Conservation (phyloP, 2,113 vertebrate genomes). For the Gulo gulo region DNA sequence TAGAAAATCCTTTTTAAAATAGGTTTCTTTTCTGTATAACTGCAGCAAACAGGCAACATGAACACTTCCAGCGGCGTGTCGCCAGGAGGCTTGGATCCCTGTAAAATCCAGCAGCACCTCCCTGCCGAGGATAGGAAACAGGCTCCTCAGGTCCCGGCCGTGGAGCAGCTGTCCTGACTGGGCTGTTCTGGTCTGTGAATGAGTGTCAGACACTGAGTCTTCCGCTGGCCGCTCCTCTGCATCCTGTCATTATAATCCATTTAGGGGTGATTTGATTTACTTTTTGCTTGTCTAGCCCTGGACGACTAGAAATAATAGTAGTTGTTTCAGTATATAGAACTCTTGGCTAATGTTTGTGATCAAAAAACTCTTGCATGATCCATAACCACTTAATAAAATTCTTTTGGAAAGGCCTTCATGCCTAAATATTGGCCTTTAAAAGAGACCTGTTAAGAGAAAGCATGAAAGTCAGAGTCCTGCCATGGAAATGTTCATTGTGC, state of each 20-base stretch:
- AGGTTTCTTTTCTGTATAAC: background rate
- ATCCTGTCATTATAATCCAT: background rate
- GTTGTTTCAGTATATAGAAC: background rate
- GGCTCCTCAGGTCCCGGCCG: rapidly evolving
- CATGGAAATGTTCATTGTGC: background rate
- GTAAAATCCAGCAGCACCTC: background rate
- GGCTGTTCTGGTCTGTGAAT: background rate
- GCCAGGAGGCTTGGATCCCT: background rate
- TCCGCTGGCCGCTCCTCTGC: background rate
- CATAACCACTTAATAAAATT: background rate
- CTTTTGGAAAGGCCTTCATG: background rate
- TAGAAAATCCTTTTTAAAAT: constrained; percentile 30
- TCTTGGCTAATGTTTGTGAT: background rate
- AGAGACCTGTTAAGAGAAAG: constrained; percentile 15
- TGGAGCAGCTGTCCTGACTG: background rate
- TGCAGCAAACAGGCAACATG: background rate
- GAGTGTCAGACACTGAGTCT: background rate
- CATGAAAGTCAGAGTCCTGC: background rate
- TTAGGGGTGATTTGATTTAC: background rate
- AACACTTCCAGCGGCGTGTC: background rate
- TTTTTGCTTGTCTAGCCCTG: background rate
- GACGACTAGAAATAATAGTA: background rate
- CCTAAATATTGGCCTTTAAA: background rate
- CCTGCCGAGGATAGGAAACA: background rate
- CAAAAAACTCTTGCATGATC: background rate